Evolutionary conservation across 2,113 vertebrate genomes (phyloP), one percentile per base, ranked within the genome.

Genomic region (Leptosomus discolor): DNA sequence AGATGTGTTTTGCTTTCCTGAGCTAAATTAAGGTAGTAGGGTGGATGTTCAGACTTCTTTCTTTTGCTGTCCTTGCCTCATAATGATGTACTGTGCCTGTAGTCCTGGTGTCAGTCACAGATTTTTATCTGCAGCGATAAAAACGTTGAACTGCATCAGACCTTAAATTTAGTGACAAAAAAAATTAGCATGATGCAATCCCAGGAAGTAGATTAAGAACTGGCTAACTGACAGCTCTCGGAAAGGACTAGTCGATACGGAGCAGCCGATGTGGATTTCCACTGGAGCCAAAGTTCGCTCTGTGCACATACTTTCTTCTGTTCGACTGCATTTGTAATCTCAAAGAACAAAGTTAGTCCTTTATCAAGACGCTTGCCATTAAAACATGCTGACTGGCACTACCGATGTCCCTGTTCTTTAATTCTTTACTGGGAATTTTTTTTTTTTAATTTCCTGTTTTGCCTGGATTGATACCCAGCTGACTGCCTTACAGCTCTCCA

Each of bases 131-230:
- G 94, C 96, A 94, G 92, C 24, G 93, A 94, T 96, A 92, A 95
- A 95, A 96, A 94, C 4, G 85, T 95, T 93, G 93, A 97, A 70
- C 81, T 73, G 93, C 94, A 95, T 96, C 96, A 97, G 93, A 65
- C 92, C 93, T 96, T 94, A 97, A 96, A 96, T 97, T 85, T 97
- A 96, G 95, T 96, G 96, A 87, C 94, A 75, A 79, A 79, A 71
- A 85, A 76, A 70, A 70, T 48, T 46, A 89, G 90, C 65, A 93
- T 96, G 96, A 96, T 95, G 96, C 96, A 97, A 95, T 97, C 54
- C 69, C 95, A 96, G 95, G 94, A 95, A 96, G 96, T 61, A 71
- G 93, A 58, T 93, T 5, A 82, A 95, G 92, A 95, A 65, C 91
- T 94, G 93, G 85, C 91, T 86, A 87, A 89, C 21, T 94, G 94